Conservation (phyloP, 1,140 invertebrate species). For the Portunus trituberculatus region DNA sequence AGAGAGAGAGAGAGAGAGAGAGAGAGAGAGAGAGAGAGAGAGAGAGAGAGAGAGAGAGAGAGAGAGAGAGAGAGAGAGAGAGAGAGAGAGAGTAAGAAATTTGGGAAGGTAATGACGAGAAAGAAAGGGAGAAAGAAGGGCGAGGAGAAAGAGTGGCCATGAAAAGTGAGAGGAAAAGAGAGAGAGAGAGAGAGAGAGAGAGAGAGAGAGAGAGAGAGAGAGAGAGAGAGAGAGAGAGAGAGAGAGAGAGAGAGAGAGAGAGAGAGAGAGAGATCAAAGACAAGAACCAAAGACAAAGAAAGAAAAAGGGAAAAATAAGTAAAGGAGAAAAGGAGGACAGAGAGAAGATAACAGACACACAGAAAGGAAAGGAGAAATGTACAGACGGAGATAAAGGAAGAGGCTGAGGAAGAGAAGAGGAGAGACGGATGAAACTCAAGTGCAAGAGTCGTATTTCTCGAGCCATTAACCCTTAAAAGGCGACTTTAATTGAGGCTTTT, state of each 20-base stretch:
- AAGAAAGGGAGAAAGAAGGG: neutral
- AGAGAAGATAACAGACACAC: neutral
- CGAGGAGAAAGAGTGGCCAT: neutral
- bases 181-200: slow-evolving; percentile 27
- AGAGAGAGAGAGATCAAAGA: neutral
- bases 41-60: slow-evolving; percentile 34
- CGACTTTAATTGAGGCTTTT: slow-evolving; percentile 1
- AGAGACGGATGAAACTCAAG: neutral
- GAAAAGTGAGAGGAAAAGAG: neutral
- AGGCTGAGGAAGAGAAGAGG: neutral
- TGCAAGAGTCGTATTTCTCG: neutral
- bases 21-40: neutral
- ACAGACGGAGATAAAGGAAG: neutral
- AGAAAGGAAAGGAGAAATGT: neutral
- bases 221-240: slow-evolving; percentile 1
- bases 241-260: slow-evolving; percentile 5
- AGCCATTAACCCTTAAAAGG: slow-evolving; percentile 3
- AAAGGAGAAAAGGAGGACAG: neutral
- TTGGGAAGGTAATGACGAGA: neutral
- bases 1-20: neutral
- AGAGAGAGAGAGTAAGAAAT: neutral
- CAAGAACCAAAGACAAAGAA: neutral
- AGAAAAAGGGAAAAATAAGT: neutral
- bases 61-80: slow-evolving; percentile 15
- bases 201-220: neutral